Evolutionary conservation across 2,888 invertebrate genomes (phyloP).

Genomic region (Pheosia tremula): DNA sequence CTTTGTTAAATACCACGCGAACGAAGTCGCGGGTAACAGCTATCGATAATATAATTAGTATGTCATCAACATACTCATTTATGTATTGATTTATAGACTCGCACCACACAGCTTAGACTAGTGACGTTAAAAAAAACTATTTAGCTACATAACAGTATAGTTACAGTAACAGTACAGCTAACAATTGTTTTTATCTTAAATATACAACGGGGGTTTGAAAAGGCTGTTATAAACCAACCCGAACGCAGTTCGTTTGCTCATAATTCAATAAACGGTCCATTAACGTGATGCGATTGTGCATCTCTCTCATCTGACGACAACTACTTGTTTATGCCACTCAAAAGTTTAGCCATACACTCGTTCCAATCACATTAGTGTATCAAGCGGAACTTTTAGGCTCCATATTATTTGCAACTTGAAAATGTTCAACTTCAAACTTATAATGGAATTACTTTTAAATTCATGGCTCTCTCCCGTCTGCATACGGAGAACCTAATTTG

Average conservation of each 20-base stretch:
- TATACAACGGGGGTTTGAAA: not conserved
- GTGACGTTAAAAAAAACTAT: too few relatives aligned
- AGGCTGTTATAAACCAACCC: constrained; percentile 17
- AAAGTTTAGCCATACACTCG: constrained; percentile 60
- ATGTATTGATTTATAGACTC: too few relatives aligned
- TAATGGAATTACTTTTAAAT: constrained; percentile 79
- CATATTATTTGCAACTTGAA: constrained; percentile 67
- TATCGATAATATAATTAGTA: too few relatives aligned
- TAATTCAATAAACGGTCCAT: constrained; percentile 9
- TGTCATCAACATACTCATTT: too few relatives aligned
- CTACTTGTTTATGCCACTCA: constrained; percentile 65
- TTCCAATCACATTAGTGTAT: constrained; percentile 72
- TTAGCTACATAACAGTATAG: too few relatives aligned
- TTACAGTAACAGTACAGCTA: too few relatives aligned
- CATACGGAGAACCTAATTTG: constrained; percentile 55
- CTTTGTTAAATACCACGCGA: too few relatives aligned
- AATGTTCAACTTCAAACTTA: constrained; percentile 68
- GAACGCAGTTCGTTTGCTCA: too few relatives aligned
- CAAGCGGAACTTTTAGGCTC: constrained; percentile 59
- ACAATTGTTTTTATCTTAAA: not conserved
- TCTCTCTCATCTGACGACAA: constrained; percentile 14
- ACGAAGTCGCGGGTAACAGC: too few relatives aligned
- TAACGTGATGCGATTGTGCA: constrained; percentile 8
- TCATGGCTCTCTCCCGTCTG: constrained; percentile 57
- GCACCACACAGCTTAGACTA: too few relatives aligned